Base-by-base conservation (phyloP, 1,140 invertebrate species). In the Battus philenor region DNA sequence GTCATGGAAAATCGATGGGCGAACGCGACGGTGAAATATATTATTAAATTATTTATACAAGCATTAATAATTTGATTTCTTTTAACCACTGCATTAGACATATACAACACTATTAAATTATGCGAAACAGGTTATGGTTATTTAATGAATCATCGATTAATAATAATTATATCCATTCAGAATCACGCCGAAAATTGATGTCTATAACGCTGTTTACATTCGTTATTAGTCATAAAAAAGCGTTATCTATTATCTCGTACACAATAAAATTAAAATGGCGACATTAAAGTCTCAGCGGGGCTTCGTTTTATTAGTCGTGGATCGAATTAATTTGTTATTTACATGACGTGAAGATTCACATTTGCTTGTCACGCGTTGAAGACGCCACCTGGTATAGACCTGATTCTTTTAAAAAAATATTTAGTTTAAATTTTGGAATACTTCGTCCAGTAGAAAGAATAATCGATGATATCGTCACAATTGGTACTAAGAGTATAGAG, bases 221-320 rank as follows among this genome's bases (percentile, higher is more conserved):
- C 52, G 29, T 61, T 68, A 72, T 76, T 68, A 59, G 55, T 50
- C 47, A 36, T 55, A 53, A 58, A 59, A 59, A 58, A 18, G 30
- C 16, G 24, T 64, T 55, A 62, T 63, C 67, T 75, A 70, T 66
- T 62, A 44, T 63, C 39, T 50, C 49, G 27, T 45, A 39, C 18
- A 20, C 18, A 59, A 62, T 67, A 57, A 54, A 63, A 59, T 63
- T 61, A 59, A 57, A 67, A 58, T n/a, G n/a, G n/a, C n/a, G n/a
- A n/a, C n/a, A n/a, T n/a, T 72, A 68, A 71, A 72, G 68, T 72
- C 71, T 51, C 71, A 70, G 69, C 68, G 61, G 70, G 66, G 45
- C 47, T 17, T 53, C 50, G 54, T 57, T 47, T n/a, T n/a, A n/a
- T n/a, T n/a, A n/a, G n/a, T n/a, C n/a, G n/a, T 48, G 53, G 52